Conservation (phyloP, 1,140 invertebrate species). For the Drosophila nebulosa region DNA sequence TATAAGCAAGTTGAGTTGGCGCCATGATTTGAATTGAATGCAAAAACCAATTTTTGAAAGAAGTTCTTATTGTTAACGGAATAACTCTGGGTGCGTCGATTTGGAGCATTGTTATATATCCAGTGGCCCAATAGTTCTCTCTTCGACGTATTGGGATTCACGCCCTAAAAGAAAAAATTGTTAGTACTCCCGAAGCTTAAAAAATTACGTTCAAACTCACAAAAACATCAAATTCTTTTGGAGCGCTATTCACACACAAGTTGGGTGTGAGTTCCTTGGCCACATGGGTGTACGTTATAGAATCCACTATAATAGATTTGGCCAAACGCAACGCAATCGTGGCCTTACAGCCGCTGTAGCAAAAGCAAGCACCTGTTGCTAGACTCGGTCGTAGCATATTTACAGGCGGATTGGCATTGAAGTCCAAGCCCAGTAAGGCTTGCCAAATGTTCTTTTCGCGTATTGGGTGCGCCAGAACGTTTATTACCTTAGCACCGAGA, state of each 20-base stretch:
- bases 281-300: slow-evolving; percentile 50
- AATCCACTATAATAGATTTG: slow-evolving; percentile 45
- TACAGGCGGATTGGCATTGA: slow-evolving; percentile 58
- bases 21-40: slow-evolving; percentile 51
- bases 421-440: slow-evolving; percentile 50
- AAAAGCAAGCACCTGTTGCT: slow-evolving; percentile 64
- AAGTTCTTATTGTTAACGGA: not conserved
- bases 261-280: slow-evolving; percentile 53
- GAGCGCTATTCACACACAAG: slow-evolving; percentile 46
- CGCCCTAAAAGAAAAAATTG: slow-evolving; percentile 16
- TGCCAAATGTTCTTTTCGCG: slow-evolving; percentile 30
- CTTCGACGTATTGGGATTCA: not conserved
- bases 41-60: slow-evolving; percentile 20
- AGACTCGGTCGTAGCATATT: slow-evolving; percentile 51
- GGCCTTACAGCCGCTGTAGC: slow-evolving; percentile 30
- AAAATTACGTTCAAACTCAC: slow-evolving; percentile 33
- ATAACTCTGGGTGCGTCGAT: slow-evolving; percentile 38
- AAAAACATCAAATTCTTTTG: slow-evolving; percentile 63
- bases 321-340: slow-evolving; percentile 46
- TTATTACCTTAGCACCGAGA: slow-evolving; percentile 48
- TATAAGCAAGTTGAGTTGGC: slow-evolving; percentile 54
- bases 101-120: slow-evolving; percentile 24
- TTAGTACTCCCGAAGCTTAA: not conserved
- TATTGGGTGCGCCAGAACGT: slow-evolving; percentile 37
- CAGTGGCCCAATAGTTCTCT: slow-evolving; percentile 24